Evolutionary conservation across 2,797 vertebrate genomes (phyloP).

Genomic region (Apogon talboti): DNA sequence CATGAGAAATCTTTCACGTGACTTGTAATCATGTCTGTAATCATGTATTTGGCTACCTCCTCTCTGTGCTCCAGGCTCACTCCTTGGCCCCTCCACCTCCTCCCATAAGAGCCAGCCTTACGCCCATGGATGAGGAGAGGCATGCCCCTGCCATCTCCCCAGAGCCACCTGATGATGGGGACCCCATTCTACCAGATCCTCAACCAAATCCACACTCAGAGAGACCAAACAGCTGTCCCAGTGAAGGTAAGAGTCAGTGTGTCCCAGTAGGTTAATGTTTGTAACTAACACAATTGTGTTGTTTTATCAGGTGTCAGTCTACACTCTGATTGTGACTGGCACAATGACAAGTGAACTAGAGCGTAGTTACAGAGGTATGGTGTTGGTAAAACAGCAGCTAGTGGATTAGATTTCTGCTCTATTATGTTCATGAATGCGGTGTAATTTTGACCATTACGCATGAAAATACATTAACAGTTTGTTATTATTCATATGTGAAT

Average conservation of each 20-base stretch:
- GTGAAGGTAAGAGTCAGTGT: constrained; percentile 56
- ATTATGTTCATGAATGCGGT: constrained; percentile 20
- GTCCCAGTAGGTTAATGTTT: constrained; percentile 6
- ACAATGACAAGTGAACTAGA: neutral
- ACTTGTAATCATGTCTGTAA: constrained; percentile 2
- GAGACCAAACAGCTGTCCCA: constrained; percentile 32
- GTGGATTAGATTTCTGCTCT: constrained; percentile 27
- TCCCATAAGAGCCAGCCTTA: constrained; percentile 65
- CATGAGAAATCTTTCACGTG: constrained; percentile 10
- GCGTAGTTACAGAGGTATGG: constrained; percentile 17
- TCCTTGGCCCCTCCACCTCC: constrained; percentile 53
- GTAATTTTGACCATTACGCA: neutral
- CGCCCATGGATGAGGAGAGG: constrained; percentile 88
- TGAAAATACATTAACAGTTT: too few relatives aligned
- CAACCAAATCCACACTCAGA: constrained; percentile 39
- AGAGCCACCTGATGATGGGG: constrained; percentile 83
- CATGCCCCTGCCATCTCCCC: constrained; percentile 73
- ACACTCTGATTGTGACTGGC: neutral
- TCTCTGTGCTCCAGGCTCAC: constrained; percentile 57
- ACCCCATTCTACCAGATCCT: constrained; percentile 47
- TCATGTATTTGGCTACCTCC: neutral
- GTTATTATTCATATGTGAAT: too few relatives aligned
- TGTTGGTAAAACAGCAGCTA: constrained; percentile 9
- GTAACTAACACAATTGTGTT: constrained; percentile 20
- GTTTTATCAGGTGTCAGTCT: constrained; percentile 6